Base-by-base conservation (phyloP, 2,888 invertebrate species). In the Rapana venosa region DNA sequence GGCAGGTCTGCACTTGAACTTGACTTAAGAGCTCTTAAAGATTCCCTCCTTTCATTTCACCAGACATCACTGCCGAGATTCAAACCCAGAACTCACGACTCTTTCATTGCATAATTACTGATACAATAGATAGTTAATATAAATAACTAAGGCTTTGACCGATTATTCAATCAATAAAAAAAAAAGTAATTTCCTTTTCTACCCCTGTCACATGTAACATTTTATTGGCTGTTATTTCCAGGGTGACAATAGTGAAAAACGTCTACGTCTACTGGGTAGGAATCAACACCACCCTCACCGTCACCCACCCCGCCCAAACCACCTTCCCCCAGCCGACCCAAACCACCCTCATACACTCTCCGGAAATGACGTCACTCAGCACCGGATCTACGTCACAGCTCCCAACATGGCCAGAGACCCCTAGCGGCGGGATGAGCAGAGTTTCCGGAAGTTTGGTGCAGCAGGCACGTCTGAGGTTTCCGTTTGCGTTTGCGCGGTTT, bases 251-350 rank as follows among this genome's bases (percentile, higher is more conserved):
- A n/a, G 74, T 77, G n/a, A 26, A 77, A n/a, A 77, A 30, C 30
- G 74, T 77, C 30, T 30, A 13, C n/a, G 26, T 30, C n/a, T 77
- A 77, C 74, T 77, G 74, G 74, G 74, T 77, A n/a, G 74, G 74
- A n/a, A 77, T 77, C 74, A 77, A 77, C 30, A 77, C n/a, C 74
- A 77, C 74, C 74, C 74, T 77, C 30, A 77, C 74, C 74, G 30
- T 77, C 74, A 77, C 30, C 30, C 30, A 13, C 0, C 22, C 74
- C 30, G 26, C 74, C 26, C 26, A n/a, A 77, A 13, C 74, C 74
- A 77, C 74, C 74, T 2, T 77, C 74, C n/a, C 30, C 30, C 30
- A 2, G 1, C 22, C 74, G 8, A 22, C 74, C 26, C 26, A n/a
- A 77, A 13, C 74, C 74, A 66, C 66, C 74, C 74, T 77, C 74